Evolutionary conservation across 64 coral and sea anemone species (phyloP), one percentile per base, ranked within the genome.

Genomic region (Cladopsammia gracilis): DNA sequence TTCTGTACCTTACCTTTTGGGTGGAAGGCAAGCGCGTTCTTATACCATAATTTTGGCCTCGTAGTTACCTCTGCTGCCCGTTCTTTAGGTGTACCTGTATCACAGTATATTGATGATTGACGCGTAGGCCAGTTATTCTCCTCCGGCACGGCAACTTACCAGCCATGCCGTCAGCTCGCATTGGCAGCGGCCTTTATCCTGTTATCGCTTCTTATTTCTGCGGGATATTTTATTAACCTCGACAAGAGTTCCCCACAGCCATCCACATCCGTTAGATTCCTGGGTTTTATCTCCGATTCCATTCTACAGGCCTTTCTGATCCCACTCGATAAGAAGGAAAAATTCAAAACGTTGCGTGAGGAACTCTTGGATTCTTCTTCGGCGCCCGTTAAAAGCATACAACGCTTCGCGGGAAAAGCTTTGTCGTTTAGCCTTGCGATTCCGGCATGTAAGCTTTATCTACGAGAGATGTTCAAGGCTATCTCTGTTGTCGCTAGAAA

Each of bases 211-310:
- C 52, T 54, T 6, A 54, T 54, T 54, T 54, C 52, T 7, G 52
- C 52, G 0, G 0, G 52, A 54, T 54, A 54, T 11, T 54, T 54
- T 54, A 2, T 54, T 54, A 54, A 54, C 52, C 52, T 54, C 11
- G 52, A 64, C 4, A 94, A 88, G 65, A 67, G 45, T 47, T 24
- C 56, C 3, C 7, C 8, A 6, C 3, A 9, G 7, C 84, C 92
- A 0, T 70, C 76, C 64, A 94, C 92, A 8, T 46, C 7, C 2
- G 76, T 89, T 7, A 54, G 11, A 54, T 54, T 54, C 52, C 52
- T 54, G 52, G 6, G 52, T 54, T 54, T 54, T 11, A 54, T 85
- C 4, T 89, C 61, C 25, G 70, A 95, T 57, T 95, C 87, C 3
- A 26, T 20, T 2, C 10, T 34, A 7, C 92, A 89, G 52, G 76